Conservation (phyloP, 2,113 vertebrate species). For the Passer domesticus region DNA sequence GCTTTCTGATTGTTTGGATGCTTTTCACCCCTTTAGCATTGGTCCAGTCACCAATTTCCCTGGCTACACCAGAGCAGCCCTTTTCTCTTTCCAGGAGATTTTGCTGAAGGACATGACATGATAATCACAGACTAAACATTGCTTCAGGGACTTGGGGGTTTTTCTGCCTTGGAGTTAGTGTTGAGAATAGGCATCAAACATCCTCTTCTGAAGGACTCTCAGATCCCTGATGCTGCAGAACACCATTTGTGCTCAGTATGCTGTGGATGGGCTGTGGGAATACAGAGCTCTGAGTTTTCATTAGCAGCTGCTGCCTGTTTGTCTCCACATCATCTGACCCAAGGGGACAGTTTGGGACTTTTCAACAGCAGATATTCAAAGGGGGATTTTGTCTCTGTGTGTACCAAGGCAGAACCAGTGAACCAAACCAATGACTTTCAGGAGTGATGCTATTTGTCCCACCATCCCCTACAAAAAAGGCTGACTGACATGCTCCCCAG, state of each 20-base stretch:
- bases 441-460: not conserved
- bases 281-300: not conserved
- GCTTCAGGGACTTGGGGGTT: not conserved
- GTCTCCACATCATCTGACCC: not conserved
- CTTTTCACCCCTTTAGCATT: not conserved
- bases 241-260: accelerated
- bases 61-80: not conserved
- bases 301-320: not conserved
- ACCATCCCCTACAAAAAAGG: not conserved
- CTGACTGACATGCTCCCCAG: not conserved
- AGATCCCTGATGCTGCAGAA: not conserved
- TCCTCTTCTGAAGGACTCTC: not conserved
- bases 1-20: not conserved
- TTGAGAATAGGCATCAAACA: not conserved
- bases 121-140: not conserved
- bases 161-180: not conserved
- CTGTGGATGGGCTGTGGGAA: not conserved
- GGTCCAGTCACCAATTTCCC: not conserved
- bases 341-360: not conserved
- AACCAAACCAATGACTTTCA: not conserved
- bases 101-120: not conserved
- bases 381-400: accelerated
- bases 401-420: not conserved
- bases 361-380: not conserved
- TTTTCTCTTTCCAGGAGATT: not conserved